These are phyloP conservation scores for Trachemys scripta DNA, from an alignment of 2,113 vertebrate genomes.

Conservation along the genomic window DNA sequence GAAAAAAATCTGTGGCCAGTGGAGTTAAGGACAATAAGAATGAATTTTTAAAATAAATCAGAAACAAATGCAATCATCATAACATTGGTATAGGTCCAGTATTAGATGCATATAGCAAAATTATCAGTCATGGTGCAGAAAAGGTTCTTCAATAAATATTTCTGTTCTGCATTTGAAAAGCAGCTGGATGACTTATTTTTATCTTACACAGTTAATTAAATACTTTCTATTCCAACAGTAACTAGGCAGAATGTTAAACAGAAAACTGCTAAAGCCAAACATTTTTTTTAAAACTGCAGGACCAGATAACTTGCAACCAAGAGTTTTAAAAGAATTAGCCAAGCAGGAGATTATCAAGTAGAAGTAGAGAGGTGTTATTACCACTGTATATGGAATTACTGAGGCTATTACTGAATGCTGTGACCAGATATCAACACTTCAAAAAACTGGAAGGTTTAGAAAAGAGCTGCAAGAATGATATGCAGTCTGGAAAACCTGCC, in stretches of 20 bases:
- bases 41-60: neutral
- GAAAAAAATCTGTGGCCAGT: neutral
- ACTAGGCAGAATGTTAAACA: neutral
- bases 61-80: neutral
- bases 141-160: neutral
- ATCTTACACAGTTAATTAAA: neutral
- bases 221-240: neutral
- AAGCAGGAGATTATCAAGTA: neutral
- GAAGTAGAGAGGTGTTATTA: neutral
- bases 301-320: neutral
- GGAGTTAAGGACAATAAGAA: neutral
- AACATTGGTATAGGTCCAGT: neutral
- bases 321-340: neutral
- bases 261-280: neutral
- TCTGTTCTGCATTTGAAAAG: neutral
- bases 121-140: neutral
- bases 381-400: neutral
- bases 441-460: neutral
- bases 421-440: neutral
- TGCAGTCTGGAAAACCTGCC: neutral
- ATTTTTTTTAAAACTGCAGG: neutral
- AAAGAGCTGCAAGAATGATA: neutral
- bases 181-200: neutral
- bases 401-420: neutral
- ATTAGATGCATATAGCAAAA: neutral